Percentiles rank a stretch among this genome's conserved stretches.
These are phyloP conservation scores for Ichneumon xanthorius DNA, from an alignment of 2,888 invertebrate genomes.

Conservation along the genomic window DNA sequence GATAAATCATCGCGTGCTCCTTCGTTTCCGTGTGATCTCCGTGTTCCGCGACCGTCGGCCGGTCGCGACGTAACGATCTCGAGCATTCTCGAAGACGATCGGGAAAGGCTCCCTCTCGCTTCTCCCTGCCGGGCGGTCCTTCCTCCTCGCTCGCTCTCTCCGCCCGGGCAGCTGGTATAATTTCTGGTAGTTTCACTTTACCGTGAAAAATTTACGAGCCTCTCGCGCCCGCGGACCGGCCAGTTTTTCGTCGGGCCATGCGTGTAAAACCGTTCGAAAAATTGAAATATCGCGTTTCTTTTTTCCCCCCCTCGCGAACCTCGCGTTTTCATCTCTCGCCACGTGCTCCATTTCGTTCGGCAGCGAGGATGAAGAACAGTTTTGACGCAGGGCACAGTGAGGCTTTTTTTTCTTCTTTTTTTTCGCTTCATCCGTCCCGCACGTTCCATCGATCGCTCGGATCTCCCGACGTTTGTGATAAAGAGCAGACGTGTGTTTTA, in stretches of 20 bases:
- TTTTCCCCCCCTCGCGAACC: background rate
- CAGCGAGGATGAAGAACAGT: conserved; percentile 2
- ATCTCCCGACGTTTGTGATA: conserved; percentile 27
- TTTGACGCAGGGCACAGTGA: conserved; percentile 36
- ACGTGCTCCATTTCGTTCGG: conserved; percentile 28
- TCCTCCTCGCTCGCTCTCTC: conserved; percentile 17
- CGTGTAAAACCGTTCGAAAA: conserved; percentile 10
- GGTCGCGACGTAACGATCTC: conserved; percentile 37
- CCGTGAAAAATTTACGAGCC: conserved; percentile 59
- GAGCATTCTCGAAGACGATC: conserved; percentile 18
- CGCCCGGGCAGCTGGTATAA: conserved; percentile 44
- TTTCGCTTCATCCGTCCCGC: conserved; percentile 25
- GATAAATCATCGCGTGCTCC: conserved; percentile 56
- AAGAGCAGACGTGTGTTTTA: conserved; percentile 54
- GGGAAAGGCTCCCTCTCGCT: conserved; percentile 8
- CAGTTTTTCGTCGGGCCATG: conserved; percentile 8
- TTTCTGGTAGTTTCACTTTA: conserved; percentile 62
- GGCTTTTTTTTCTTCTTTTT: conserved; percentile 26
- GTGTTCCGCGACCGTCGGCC: conserved; percentile 6
- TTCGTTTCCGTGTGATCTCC: conserved; percentile 29
- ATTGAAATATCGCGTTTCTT: conserved; percentile 22
- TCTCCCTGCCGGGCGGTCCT: background rate
- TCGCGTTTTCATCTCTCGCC: conserved; percentile 31
- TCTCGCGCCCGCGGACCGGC: conserved; percentile 1
- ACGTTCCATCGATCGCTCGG: conserved; percentile 30